Evolutionary conservation across 1,140 invertebrate genomes (phyloP), one percentile per base, ranked within the genome.

Genomic region (Homalodisca vitripennis): DNA sequence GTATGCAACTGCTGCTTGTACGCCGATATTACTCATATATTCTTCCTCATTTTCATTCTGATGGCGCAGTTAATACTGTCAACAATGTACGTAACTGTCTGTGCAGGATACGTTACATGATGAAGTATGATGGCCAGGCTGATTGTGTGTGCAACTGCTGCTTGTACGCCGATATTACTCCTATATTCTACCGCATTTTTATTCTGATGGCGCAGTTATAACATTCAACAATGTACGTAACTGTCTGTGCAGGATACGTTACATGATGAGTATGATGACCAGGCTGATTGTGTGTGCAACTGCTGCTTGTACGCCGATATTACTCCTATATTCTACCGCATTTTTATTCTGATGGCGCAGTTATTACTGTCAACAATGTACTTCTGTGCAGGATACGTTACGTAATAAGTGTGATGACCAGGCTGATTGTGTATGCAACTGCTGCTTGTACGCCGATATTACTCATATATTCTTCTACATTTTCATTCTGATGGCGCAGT

Each of bases 121-220:
- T 76, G n/a, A 92, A 98, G 76, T 99, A 98, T 80, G 92, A 98
- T 80, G 84, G 88, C 69, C 86, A 88, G 0, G 90, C 93, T 6
- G 93, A 98, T 78, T 99, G 98, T 78, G 89, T 98, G 1, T 90
- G 88, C 72, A 99, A 99, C 82, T 99, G 98, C 82, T 99, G 98
- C 82, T 93, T 99, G 13, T 97, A 94, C 71, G 89, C 91, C 2
- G 88, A 99, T 72, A 97, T 99, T 66, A 97, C 98, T 17, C 98
- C 98, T 0, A 93, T 99, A 77, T 99, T 98, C 82, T 99, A 99
- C 80, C 97, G 99, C 26, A 94, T 99, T 74, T 99, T 99, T 82
- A 98, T 99, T 14, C 84, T 99, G 48, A 99, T 99, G 94, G 98
- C 98, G 29, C 98, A 99, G 83, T 99, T 99, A 83, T 98, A 99